phyloP scores from a whole-genome alignment of 2,113 vertebrate genomes.

The Morone saxatilis region DNA sequence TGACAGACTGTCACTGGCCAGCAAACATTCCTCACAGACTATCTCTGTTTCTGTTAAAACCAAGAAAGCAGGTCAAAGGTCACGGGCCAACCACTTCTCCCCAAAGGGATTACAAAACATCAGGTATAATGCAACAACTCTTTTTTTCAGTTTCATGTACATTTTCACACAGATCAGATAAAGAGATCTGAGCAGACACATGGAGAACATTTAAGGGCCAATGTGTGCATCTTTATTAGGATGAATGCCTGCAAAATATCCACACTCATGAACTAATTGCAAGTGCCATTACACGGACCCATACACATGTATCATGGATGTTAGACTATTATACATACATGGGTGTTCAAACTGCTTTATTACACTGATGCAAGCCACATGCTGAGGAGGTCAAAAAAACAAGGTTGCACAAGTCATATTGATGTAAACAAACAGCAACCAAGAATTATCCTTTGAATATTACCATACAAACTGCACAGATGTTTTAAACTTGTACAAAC shows the following conservation, averaged over 20 bases:
- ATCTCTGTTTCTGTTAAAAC: not conserved
- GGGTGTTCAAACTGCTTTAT: constrained; percentile 50
- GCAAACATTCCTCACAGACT: not conserved
- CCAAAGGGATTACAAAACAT: not conserved
- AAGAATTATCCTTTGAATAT: constrained; percentile 28
- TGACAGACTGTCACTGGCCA: not conserved
- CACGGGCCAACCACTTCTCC: not conserved
- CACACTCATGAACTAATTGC: constrained; percentile 43
- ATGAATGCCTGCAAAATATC: constrained; percentile 67
- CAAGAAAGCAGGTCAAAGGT: constrained; percentile 24
- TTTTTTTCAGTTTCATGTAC: not conserved
- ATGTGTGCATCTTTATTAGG: constrained; percentile 74
- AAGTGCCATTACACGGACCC: constrained; percentile 19
- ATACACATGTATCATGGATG: constrained; percentile 55
- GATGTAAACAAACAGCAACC: constrained; percentile 63
- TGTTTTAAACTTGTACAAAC: constrained; percentile 36
- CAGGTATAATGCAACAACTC: not conserved
- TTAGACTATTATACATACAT: constrained; percentile 50
- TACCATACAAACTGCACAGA: constrained; percentile 50
- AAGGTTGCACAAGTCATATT: constrained; percentile 63
- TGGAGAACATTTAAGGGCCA: constrained; percentile 5
- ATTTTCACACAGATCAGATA: not conserved
- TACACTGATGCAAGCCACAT: constrained; percentile 68
- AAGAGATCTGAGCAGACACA: not conserved
- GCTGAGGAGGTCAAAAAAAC: constrained; percentile 68